Evolutionary conservation across 1,140 invertebrate genomes (phyloP).

Genomic region (Diorhabda carinulata): DNA sequence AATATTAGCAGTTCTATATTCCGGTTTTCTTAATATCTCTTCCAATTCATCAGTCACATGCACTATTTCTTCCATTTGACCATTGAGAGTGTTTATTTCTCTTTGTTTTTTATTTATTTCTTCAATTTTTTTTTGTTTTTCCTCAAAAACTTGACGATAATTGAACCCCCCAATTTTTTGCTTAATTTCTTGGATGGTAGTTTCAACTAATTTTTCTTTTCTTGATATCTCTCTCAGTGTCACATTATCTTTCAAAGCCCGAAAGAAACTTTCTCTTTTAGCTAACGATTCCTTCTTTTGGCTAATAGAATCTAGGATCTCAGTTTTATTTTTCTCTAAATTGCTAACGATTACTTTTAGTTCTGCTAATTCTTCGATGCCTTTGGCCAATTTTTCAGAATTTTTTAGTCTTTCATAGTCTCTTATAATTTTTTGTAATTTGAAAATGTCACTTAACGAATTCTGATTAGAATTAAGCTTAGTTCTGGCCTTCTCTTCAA

Average conservation of each 20-base stretch:
- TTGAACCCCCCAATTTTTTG: slow-evolving; percentile 38
- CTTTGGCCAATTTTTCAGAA: slow-evolving; percentile 22
- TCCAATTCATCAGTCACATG: slow-evolving; percentile 35
- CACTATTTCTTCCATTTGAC: slow-evolving; percentile 49
- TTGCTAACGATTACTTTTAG: slow-evolving; percentile 22
- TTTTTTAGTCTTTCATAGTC: slow-evolving; percentile 26
- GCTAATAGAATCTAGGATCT: slow-evolving; percentile 27
- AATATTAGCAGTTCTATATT: slow-evolving; percentile 59
- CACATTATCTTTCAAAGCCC: slow-evolving; percentile 37
- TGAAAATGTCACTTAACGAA: slow-evolving; percentile 33
- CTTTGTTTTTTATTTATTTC: slow-evolving; percentile 49
- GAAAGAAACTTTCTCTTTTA: slow-evolving; percentile 29
- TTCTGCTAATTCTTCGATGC: slow-evolving; percentile 23
- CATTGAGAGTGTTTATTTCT: slow-evolving; percentile 51
- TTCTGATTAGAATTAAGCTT: slow-evolving; percentile 44
- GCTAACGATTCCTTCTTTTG: slow-evolving; percentile 34
- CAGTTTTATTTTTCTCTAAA: slow-evolving; percentile 25
- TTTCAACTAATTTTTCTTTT: slow-evolving; percentile 44
- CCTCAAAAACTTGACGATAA: slow-evolving; percentile 46
- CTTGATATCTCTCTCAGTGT: slow-evolving; percentile 33
- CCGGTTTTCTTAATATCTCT: slow-evolving; percentile 56
- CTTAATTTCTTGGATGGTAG: slow-evolving; percentile 50
- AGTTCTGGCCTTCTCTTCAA: slow-evolving; percentile 40
- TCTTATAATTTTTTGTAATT: slow-evolving; percentile 33
- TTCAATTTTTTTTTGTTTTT: slow-evolving; percentile 46